These are phyloP conservation scores for Leptinotarsa haldemani DNA, from an alignment of 2,888 invertebrate genomes.

Conservation along the genomic window DNA sequence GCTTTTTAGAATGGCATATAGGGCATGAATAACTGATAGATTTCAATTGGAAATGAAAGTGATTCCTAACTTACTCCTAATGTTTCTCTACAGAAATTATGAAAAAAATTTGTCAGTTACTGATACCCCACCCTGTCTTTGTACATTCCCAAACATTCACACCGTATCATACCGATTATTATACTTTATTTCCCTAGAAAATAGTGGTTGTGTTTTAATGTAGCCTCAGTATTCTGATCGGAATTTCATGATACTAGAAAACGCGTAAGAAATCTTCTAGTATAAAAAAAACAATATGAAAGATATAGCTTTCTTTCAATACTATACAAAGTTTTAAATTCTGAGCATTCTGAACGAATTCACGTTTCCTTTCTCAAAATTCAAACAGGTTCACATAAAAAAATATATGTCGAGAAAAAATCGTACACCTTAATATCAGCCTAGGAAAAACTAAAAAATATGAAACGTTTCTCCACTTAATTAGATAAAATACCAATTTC, in stretches of 20 bases:
- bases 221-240: neutral
- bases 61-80: neutral
- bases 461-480: too few species aligned
- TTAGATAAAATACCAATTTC: too few species aligned
- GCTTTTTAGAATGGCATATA: slow-evolving; percentile 31
- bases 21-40: slow-evolving; percentile 30
- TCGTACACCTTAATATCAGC: too few species aligned
- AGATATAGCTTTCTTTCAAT: too few species aligned
- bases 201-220: neutral
- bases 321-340: too few species aligned
- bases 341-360: too few species aligned
- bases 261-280: neutral
- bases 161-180: slow-evolving; percentile 18
- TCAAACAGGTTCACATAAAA: too few species aligned
- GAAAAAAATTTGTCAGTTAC: slow-evolving; percentile 16
- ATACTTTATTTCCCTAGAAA: neutral
- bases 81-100: neutral
- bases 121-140: slow-evolving; percentile 25
- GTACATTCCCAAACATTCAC: slow-evolving; percentile 28
- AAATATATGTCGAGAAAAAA: too few species aligned
- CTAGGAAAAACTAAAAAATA: too few species aligned
- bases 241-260: neutral
- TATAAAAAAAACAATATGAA: too few species aligned
- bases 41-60: slow-evolving; percentile 6
- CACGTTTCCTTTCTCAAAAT: too few species aligned